Conservation (phyloP, 2,113 vertebrate species). For the Strix aluco region DNA sequence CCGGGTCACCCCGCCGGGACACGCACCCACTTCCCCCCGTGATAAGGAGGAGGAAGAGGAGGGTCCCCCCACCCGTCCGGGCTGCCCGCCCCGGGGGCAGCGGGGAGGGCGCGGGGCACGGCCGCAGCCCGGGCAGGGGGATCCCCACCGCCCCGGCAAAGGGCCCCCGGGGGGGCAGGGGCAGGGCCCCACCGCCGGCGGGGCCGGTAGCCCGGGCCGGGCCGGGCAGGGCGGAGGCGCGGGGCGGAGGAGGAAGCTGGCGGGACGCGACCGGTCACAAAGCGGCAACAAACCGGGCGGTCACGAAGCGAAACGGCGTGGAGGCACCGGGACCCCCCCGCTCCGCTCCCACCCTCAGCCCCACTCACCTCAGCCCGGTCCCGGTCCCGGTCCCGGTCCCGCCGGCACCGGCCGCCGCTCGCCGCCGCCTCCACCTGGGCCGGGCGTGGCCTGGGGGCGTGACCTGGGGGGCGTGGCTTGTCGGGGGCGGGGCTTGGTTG, state of each 20-base stretch:
- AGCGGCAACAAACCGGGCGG: background rate
- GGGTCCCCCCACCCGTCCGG: background rate
- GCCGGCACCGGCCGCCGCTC: background rate
- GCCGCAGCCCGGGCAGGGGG: background rate
- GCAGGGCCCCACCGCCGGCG: background rate
- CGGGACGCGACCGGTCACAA: constrained; percentile 28
- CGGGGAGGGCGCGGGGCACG: background rate
- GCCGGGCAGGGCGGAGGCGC: background rate
- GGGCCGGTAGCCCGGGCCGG: background rate
- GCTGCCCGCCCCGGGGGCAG: background rate
- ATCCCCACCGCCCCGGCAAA: background rate
- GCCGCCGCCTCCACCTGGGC: constrained; percentile 15
- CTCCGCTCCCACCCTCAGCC: background rate
- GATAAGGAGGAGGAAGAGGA: background rate
- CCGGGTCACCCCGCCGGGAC: background rate
- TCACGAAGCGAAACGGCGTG: background rate
- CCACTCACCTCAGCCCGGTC: background rate
- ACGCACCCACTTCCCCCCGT: background rate
- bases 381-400: background rate
- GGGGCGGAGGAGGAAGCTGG: constrained; percentile 32
- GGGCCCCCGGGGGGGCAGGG: background rate
- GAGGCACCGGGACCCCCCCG: background rate
- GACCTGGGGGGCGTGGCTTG: background rate
- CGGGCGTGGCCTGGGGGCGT: background rate
- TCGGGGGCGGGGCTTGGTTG: background rate